phyloP scores from a whole-genome alignment of 1,140 invertebrate species.

The Polypedilum vanderplanki region DNA sequence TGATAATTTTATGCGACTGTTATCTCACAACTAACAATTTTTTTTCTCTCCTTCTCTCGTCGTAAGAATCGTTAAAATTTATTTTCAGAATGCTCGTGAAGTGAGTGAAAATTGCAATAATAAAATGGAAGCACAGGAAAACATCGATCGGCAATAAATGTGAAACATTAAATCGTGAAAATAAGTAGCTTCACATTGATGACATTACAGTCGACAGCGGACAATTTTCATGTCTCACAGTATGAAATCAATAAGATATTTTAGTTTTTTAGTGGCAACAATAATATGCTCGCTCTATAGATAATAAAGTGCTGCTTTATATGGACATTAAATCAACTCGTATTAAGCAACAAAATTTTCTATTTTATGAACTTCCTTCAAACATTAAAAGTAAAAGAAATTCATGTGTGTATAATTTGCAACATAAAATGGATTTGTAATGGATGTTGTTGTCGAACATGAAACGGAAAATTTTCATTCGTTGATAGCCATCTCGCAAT shows the following conservation, averaged over 20 bases:
- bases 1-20: constrained; percentile 24
- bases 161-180: constrained; percentile 21
- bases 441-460: background rate
- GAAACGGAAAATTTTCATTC: background rate
- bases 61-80: constrained; percentile 12
- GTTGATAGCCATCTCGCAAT: background rate
- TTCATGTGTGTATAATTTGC: no score
- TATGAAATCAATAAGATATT: no score
- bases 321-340: no score
- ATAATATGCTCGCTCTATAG: no score
- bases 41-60: background rate
- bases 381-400: no score
- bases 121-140: constrained; percentile 23
- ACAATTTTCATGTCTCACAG: no score
- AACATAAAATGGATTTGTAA: background rate
- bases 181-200: constrained; percentile 20
- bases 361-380: no score
- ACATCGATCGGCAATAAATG: constrained; percentile 5
- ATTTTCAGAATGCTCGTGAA: background rate
- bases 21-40: constrained; percentile 1
- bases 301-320: no score
- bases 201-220: background rate
- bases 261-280: no score
- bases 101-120: constrained; percentile 2
- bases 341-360: no score